Percentiles rank a stretch among this genome's conserved stretches.
These are phyloP conservation scores for Pocota personata DNA, from an alignment of 2,888 invertebrate species.

Conservation along the genomic window DNA sequence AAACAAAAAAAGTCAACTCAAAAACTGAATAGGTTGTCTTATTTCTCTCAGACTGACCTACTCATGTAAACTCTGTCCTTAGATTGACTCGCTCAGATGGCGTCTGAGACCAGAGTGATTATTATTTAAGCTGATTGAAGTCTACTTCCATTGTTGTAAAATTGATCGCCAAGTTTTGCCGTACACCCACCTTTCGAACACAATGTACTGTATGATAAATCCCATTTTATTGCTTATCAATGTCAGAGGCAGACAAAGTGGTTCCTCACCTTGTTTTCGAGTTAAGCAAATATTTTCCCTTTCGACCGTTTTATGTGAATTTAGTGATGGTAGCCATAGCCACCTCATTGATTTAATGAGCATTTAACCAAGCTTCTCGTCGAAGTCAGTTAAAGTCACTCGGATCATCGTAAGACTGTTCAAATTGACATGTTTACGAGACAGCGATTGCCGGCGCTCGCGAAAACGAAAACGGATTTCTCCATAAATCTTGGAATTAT, in stretches of 20 bases:
- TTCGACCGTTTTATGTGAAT: constrained; percentile 5
- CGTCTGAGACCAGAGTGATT: too few species aligned
- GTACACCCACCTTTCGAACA: not conserved
- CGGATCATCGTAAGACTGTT: constrained; percentile 48
- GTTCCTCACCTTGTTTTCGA: constrained; percentile 27
- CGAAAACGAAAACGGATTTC: constrained; percentile 35
- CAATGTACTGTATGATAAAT: constrained; percentile 27
- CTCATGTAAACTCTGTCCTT: too few species aligned
- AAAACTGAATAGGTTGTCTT: too few species aligned
- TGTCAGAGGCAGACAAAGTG: constrained; percentile 46
- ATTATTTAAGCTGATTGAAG: too few species aligned
- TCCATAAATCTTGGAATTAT: constrained; percentile 68
- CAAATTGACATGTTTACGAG: constrained; percentile 69
- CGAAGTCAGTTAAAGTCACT: constrained; percentile 49
- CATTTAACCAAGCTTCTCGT: constrained; percentile 49
- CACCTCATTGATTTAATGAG: constrained; percentile 56
- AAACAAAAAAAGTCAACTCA: too few species aligned
- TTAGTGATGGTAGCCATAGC: constrained; percentile 4
- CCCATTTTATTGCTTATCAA: constrained; percentile 11
- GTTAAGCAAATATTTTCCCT: constrained; percentile 62
- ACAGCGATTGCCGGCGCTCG: constrained; percentile 34
- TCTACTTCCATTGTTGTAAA: too few species aligned
- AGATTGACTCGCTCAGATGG: too few species aligned
- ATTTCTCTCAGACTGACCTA: too few species aligned
- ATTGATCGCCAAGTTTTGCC: too few species aligned